phyloP scores from a whole-genome alignment of 2,888 invertebrate genomes.

The Mesorhabditis belari region DNA sequence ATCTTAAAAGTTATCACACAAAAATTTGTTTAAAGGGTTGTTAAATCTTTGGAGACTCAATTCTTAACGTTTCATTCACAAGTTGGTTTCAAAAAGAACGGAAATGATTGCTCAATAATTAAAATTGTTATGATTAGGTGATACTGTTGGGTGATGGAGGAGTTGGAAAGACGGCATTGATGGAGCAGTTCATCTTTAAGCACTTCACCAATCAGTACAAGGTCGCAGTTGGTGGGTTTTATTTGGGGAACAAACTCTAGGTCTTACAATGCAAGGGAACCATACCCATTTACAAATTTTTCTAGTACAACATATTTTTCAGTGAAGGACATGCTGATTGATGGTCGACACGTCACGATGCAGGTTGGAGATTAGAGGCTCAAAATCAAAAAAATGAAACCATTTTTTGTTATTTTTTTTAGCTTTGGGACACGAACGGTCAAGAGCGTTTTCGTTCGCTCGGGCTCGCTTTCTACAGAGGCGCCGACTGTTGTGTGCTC shows the following conservation, averaged over 20 bases:
- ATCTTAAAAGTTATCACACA: too few species aligned
- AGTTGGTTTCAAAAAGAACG: too few species aligned
- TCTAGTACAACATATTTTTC: not conserved
- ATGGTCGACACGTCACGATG: not conserved
- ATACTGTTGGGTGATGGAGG: conserved; percentile 57
- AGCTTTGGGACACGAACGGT: conserved; percentile 99
- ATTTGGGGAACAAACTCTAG: not conserved
- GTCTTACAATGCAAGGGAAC: too few species aligned
- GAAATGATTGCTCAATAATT: too few species aligned
- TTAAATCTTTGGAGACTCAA: too few species aligned
- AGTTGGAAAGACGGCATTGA: conserved; percentile 96
- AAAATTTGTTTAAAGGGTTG: too few species aligned
- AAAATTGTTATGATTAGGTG: too few species aligned
- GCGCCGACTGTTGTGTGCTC: conserved; percentile 92
- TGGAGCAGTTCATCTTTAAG: conserved; percentile 99
- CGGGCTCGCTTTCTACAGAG: conserved; percentile 94
- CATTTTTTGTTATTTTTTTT: conserved; percentile 8
- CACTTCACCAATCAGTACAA: conserved; percentile 99
- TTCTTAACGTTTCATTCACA: too few species aligned
- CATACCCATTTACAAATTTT: not conserved
- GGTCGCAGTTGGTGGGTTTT: conserved; percentile 7
- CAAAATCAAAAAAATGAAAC: not conserved
- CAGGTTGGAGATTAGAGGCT: not conserved
- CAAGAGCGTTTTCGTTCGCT: conserved; percentile 97
- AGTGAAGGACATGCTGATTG: not conserved